phyloP scores from a whole-genome alignment of 2,113 vertebrate genomes.

The Oryzias melastigma region DNA sequence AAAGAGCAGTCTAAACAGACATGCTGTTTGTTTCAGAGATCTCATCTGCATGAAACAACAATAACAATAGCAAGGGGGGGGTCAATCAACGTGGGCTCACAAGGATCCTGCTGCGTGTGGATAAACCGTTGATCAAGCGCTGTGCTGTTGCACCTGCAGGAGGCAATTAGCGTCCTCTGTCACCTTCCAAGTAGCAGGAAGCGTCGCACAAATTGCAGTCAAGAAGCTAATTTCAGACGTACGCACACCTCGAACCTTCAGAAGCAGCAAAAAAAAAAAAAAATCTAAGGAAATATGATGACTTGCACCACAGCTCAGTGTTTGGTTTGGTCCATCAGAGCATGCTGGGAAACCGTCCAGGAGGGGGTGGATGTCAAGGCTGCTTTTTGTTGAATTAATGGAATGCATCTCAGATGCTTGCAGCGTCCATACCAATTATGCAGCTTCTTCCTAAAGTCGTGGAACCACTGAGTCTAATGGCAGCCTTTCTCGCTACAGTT shows the following conservation, averaged over 20 bases:
- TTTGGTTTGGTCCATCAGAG: constrained; percentile 19
- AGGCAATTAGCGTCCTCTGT: constrained; percentile 64
- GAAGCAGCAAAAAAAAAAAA: constrained; percentile 28
- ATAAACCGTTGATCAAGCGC: constrained; percentile 56
- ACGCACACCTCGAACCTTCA: constrained; percentile 33
- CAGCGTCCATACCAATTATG: too few species aligned
- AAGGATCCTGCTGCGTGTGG: constrained; percentile 26
- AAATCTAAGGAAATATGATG: constrained; percentile 59
- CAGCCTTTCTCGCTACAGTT: too few species aligned
- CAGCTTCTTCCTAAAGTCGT: too few species aligned
- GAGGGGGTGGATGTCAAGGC: not conserved
- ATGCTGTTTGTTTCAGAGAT: constrained; percentile 13
- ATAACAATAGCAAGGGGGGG: constrained; percentile 19
- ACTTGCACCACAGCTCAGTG: constrained; percentile 48
- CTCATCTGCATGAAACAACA: constrained; percentile 33
- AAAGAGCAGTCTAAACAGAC: constrained; percentile 27
- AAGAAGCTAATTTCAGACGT: constrained; percentile 57
- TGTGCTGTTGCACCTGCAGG: constrained; percentile 30
- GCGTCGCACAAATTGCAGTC: constrained; percentile 37
- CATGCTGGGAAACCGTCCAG: constrained; percentile 8
- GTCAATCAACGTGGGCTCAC: constrained; percentile 43
- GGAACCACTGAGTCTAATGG: too few species aligned
- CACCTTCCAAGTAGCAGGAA: constrained; percentile 60
- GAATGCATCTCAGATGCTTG: too few species aligned
- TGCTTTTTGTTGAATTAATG: too few species aligned